Conservation (phyloP, 2,888 invertebrate genomes). For the Nemoura dubitans region DNA sequence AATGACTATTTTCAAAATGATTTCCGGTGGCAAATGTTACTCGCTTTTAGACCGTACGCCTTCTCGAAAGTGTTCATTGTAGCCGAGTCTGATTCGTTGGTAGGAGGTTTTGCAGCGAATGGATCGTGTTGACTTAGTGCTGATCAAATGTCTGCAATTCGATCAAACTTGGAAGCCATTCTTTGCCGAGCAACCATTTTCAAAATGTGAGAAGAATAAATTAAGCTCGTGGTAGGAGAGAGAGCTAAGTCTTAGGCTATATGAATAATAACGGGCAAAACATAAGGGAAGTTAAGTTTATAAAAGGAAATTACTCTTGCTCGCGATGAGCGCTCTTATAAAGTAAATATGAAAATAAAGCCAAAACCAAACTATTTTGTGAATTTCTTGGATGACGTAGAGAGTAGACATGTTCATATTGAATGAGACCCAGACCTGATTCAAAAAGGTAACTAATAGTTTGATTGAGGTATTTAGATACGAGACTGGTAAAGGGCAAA, state of each 20-base stretch:
- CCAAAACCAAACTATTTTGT: too few relatives aligned
- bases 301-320: neutral
- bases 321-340: neutral
- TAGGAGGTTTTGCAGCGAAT: neutral
- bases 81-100: neutral
- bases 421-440: too few relatives aligned
- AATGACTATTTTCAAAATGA: constrained; percentile 24
- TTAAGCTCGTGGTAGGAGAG: neutral
- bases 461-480: too few relatives aligned
- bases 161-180: constrained; percentile 12
- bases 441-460: too few relatives aligned
- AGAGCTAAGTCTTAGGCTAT: neutral
- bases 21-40: neutral
- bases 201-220: neutral
- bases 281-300: neutral
- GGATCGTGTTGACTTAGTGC: neutral
- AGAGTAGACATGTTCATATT: too few relatives aligned
- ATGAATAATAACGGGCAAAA: neutral
- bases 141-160: neutral
- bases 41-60: neutral
- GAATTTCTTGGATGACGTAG: too few relatives aligned
- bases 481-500: too few relatives aligned
- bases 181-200: neutral
- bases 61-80: neutral
- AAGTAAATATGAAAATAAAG: too few relatives aligned